Evolutionary conservation across 2,888 invertebrate species (phyloP), one percentile per base, ranked within the genome.

Genomic region (Drosophila gaucha): DNA sequence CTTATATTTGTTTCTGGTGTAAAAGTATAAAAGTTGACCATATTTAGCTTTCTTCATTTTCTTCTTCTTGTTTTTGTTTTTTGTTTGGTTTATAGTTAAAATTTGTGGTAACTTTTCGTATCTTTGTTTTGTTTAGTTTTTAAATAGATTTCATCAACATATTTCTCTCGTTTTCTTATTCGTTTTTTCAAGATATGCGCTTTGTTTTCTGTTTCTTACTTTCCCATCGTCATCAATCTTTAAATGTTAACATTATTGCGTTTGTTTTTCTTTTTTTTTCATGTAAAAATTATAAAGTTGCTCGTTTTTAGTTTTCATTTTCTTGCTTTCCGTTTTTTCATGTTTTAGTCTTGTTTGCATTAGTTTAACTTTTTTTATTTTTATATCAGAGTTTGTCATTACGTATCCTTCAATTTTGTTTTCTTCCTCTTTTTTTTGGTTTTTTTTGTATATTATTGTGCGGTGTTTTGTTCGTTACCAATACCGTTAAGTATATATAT

Each of bases 11-110:
- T 73, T 60, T 76, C 50, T 72, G 80, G 88, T 90, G 90, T 90
- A 89, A 90, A 90, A 89, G 89, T 90, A 90, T 87, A 89, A 89
- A 89, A 90, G 83, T 89, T 80, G 89, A 87, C 85, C 80, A 68
- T 79, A 78, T 76, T 72, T 52, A 73, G 54, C 52, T 52, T 47
- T 60, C 62, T 18, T 22, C 39, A 26, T 22, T 67, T 46, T 60
- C 63, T 22, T 22, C 43, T 18, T 36, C 69, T 50, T 60, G 54
- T 22, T 22, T 44, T 35, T 36, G 12, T 1, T 16, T 14, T 30
- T 59, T 30, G 6, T 51, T 46, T 56, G 58, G 38, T 35, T 55
- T 30, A 30, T 30, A 64, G 64, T 75, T 84, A 80, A 83, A 86
- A 73, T 74, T 74, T 84, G 71, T 84, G 72, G 72, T 86, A 78